A percentile compares a stretch with the other conserved stretches of the same genome.
Evolutionary conservation across 2,797 vertebrate species (phyloP).

Genomic region (Tachyglossus aculeatus): DNA sequence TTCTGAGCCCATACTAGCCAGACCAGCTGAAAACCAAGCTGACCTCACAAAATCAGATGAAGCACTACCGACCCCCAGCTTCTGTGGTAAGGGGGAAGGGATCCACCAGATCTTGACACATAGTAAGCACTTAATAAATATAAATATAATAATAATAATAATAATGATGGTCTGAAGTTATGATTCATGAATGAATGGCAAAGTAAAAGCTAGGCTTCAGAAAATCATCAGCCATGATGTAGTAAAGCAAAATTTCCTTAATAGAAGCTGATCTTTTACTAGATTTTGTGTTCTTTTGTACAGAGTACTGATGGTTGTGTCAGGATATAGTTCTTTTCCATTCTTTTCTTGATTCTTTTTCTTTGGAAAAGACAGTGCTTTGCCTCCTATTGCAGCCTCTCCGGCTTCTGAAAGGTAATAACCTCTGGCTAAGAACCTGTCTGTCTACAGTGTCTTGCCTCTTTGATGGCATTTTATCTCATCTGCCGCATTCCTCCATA

Average conservation of each 20-base stretch:
- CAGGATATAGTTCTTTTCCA: background rate
- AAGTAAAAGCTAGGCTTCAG: too few species aligned
- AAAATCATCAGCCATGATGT: background rate
- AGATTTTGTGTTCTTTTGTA: background rate
- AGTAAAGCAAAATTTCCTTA: background rate
- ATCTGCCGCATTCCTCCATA: background rate
- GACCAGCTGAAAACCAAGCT: too few species aligned
- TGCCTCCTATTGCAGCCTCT: background rate
- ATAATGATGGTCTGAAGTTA: too few species aligned
- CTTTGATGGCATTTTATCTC: slow-evolving; percentile 13
- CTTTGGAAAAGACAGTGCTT: too few species aligned
- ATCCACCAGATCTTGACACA: background rate
- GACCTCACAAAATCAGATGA: too few species aligned
- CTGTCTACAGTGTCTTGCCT: slow-evolving; percentile 1
- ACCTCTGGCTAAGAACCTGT: slow-evolving; percentile 17
- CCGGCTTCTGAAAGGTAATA: slow-evolving; percentile 22
- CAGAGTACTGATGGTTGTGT: background rate
- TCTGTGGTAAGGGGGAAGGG: too few species aligned
- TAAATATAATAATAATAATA: too few species aligned
- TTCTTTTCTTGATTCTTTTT: background rate
- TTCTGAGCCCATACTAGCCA: too few species aligned
- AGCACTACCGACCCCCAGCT: too few species aligned
- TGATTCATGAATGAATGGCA: too few species aligned
- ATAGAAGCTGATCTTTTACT: background rate
- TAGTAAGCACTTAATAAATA: background rate